Evolutionary conservation across 2,888 invertebrate genomes (phyloP).

Genomic region (Tenthredo mesomela): DNA sequence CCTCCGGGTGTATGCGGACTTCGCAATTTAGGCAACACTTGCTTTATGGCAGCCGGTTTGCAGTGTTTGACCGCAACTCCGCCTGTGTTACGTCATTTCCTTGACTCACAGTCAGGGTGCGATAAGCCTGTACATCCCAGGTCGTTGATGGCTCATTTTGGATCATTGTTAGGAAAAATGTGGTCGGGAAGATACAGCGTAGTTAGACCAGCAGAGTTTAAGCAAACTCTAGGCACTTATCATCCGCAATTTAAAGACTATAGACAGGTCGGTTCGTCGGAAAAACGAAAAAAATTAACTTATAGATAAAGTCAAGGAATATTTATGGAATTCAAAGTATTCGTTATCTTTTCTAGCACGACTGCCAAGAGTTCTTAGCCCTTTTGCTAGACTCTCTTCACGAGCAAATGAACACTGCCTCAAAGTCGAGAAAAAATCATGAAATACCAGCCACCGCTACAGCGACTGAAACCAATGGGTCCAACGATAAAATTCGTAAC

Average conservation of each 20-base stretch:
- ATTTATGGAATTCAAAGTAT: neutral
- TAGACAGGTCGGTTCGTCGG: conserved; percentile 79
- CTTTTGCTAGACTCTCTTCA: conserved; percentile 82
- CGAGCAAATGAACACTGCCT: conserved; percentile 80
- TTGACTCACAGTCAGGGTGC: conserved; percentile 71
- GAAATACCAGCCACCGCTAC: conserved; percentile 62
- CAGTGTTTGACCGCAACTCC: conserved; percentile 81
- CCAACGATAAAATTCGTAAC: neutral
- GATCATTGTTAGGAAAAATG: conserved; percentile 79
- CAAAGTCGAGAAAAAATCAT: conserved; percentile 69
- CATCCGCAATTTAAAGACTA: conserved; percentile 83
- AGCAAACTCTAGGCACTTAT: conserved; percentile 80
- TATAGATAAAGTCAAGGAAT: neutral
- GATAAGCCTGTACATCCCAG: conserved; percentile 71
- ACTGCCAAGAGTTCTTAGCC: conserved; percentile 85
- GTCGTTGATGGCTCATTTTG: conserved; percentile 79
- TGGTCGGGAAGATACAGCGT: conserved; percentile 81
- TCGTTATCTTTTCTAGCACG: conserved; percentile 79
- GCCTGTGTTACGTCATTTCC: conserved; percentile 80
- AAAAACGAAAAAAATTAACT: conserved; percentile 12
- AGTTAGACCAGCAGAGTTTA: conserved; percentile 81
- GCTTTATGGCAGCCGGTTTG: conserved; percentile 81
- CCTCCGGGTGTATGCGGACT: conserved; percentile 81
- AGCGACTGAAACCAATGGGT: neutral
- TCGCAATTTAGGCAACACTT: conserved; percentile 81